A percentile compares a stretch with the other conserved stretches of the same genome.
Evolutionary conservation across 2,113 vertebrate genomes (phyloP).

Genomic region (Caloenas nicobarica): DNA sequence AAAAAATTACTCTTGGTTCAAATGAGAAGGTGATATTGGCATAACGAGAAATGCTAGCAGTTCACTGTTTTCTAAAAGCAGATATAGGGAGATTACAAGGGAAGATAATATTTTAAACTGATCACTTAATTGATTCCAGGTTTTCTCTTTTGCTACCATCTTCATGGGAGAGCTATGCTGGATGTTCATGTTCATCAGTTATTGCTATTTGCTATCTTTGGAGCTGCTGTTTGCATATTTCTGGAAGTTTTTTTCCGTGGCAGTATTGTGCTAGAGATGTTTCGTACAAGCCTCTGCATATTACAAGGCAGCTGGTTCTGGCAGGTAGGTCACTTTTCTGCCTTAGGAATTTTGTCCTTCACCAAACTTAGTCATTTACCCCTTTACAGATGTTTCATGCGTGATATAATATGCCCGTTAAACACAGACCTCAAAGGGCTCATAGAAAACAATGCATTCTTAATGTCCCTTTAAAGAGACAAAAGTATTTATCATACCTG

Average conservation of each 20-base stretch:
- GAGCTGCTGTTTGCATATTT: conserved; percentile 77
- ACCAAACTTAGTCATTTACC: not conserved
- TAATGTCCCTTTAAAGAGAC: not conserved
- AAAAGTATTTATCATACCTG: not conserved
- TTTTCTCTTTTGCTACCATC: conserved; percentile 92
- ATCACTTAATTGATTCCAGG: conserved; percentile 68
- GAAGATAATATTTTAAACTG: not conserved
- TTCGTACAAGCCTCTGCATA: conserved; percentile 82
- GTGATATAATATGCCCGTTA: not conserved
- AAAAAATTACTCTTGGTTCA: not conserved
- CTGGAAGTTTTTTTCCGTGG: conserved; percentile 86
- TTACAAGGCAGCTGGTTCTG: conserved; percentile 96
- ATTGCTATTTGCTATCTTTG: conserved; percentile 81
- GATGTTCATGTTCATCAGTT: conserved; percentile 90
- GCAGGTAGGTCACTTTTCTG: conserved; percentile 81
- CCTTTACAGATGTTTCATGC: not conserved
- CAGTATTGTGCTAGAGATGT: conserved; percentile 87
- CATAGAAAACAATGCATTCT: not conserved
- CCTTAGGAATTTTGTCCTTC: not conserved
- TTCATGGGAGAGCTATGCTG: conserved; percentile 87
- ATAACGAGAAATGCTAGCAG: not conserved
- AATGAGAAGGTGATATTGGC: not conserved
- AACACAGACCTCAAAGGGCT: not conserved
- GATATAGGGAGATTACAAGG: not conserved
- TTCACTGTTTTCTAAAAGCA: not conserved